phyloP scores from a whole-genome alignment of 2,113 vertebrate species.

The Caloenas nicobarica region DNA sequence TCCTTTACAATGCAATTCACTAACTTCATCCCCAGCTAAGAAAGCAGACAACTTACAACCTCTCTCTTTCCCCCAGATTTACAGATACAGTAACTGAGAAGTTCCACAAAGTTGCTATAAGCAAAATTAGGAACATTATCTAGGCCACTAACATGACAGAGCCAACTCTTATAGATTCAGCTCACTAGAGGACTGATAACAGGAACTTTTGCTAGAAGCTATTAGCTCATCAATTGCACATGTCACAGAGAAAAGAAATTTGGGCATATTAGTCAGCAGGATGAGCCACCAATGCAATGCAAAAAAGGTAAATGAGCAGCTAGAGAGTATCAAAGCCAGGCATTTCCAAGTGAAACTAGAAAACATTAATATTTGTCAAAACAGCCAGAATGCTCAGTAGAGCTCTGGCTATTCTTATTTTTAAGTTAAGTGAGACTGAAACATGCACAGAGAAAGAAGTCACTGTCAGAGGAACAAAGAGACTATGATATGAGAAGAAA shows the following conservation, averaged over 20 bases:
- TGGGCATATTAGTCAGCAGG: background rate
- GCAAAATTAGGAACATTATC: background rate
- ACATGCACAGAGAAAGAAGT: background rate
- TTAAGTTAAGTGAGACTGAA: background rate
- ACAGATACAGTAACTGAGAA: background rate
- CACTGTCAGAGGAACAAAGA: background rate
- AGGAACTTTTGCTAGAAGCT: background rate
- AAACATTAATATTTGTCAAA: conserved; percentile 6
- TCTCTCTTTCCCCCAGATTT: background rate
- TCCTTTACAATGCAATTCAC: background rate
- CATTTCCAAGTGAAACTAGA: background rate
- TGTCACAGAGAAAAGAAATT: conserved; percentile 2
- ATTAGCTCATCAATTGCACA: conserved; percentile 14
- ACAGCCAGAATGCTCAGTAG: background rate
- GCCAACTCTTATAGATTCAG: background rate
- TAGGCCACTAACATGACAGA: background rate
- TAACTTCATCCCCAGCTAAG: background rate
- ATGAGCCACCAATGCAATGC: background rate
- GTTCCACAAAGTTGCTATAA: background rate
- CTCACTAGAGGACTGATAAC: background rate
- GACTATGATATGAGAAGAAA: background rate
- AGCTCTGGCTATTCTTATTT: background rate
- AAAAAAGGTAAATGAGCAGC: background rate
- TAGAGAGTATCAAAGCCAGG: background rate
- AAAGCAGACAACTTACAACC: background rate